phyloP scores from a whole-genome alignment of 23 tunicate genomes.

The Trididemnum miniatum region DNA sequence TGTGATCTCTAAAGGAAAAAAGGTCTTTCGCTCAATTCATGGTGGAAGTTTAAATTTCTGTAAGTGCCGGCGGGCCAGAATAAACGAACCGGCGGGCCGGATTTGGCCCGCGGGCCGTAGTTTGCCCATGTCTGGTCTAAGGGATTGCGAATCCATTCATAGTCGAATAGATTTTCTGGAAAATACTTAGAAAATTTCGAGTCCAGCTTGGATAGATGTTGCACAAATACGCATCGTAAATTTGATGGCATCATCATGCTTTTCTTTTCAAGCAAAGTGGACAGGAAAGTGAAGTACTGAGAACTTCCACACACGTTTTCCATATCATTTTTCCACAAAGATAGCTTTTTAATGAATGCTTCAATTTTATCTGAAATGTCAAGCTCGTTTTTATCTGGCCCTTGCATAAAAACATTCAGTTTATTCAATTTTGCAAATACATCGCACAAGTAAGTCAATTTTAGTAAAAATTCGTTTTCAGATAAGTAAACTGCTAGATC shows the following conservation, averaged over 20 bases:
- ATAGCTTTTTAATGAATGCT: constrained; percentile 41
- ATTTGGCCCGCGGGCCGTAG: too few species aligned
- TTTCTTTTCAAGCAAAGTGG: constrained; percentile 40
- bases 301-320: constrained; percentile 39
- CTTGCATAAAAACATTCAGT: constrained; percentile 39
- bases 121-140: constrained; percentile 12
- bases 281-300: constrained; percentile 37
- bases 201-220: constrained; percentile 23
- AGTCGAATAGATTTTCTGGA: constrained; percentile 20
- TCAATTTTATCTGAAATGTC: constrained; percentile 40
- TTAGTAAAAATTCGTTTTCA: constrained; percentile 31
- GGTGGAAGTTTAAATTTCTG: too few species aligned
- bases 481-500: constrained; percentile 15
- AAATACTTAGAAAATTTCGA: constrained; percentile 35
- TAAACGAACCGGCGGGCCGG: too few species aligned
- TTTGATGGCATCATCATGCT: constrained; percentile 34
- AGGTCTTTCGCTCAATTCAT: too few species aligned
- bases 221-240: constrained; percentile 25
- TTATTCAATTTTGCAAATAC: constrained; percentile 31
- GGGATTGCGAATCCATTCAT: constrained; percentile 31
- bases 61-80: too few species aligned
- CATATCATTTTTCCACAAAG: constrained; percentile 31
- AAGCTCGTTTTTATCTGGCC: constrained; percentile 38
- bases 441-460: constrained; percentile 45
- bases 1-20: too few species aligned